Evolutionary conservation across 2,888 invertebrate genomes (phyloP).

Genomic region (Conus canariensis): DNA sequence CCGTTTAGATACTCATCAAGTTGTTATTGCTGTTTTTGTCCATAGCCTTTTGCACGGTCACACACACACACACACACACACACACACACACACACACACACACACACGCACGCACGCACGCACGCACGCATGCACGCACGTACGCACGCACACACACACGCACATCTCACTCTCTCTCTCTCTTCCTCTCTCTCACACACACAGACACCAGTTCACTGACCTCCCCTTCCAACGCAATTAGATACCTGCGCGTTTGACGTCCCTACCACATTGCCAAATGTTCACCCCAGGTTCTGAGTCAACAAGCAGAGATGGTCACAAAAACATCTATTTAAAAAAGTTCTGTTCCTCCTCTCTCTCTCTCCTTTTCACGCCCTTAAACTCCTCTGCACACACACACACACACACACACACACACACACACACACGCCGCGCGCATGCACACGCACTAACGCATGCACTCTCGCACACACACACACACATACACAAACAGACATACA

Average conservation of each 20-base stretch:
- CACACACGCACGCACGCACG: conserved; percentile 16
- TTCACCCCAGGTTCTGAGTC: too few species aligned
- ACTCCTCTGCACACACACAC: background rate
- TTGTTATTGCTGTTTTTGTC: background rate
- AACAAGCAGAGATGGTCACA: too few species aligned
- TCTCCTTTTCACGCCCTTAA: background rate
- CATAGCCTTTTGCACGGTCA: background rate
- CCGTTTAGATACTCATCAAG: background rate
- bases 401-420: conserved; percentile 1
- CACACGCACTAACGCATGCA: background rate
- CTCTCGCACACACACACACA: background rate
- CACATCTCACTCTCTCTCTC: background rate
- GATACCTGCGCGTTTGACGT: too few species aligned
- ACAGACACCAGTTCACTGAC: background rate
- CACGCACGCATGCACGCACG: conserved; percentile 9
- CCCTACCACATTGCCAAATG: too few species aligned
- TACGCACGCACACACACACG: background rate
- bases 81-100: conserved; percentile 30
- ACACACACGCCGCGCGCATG: background rate
- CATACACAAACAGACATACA: background rate
- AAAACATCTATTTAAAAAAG: too few species aligned
- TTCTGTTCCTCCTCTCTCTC: background rate
- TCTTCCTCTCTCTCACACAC: background rate
- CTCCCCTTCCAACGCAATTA: too few species aligned
- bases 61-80: conserved; percentile 28